These are phyloP conservation scores for Drosophila truncata DNA, from an alignment of 1,140 invertebrate genomes.

Conservation along the genomic window DNA sequence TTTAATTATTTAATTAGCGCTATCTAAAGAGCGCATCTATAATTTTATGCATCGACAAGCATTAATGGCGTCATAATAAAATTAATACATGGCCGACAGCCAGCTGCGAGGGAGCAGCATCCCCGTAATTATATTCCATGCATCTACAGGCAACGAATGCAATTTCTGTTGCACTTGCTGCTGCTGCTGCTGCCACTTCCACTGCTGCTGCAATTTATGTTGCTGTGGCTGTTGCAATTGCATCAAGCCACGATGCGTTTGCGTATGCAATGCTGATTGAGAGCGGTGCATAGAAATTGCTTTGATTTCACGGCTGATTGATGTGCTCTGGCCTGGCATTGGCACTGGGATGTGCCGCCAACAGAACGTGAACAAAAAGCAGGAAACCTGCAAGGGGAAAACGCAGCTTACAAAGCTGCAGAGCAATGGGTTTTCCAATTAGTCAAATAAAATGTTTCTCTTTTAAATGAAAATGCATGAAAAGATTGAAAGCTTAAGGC, in stretches of 20 bases:
- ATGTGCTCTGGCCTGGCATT: slow-evolving; percentile 17
- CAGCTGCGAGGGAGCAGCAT: slow-evolving; percentile 36
- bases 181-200: neutral
- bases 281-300: slow-evolving; percentile 46
- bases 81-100: slow-evolving; percentile 70
- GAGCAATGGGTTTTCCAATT: slow-evolving; percentile 10
- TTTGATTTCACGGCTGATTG: slow-evolving; percentile 52
- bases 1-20: slow-evolving; percentile 83
- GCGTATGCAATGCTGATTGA: slow-evolving; percentile 36
- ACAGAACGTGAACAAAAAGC: neutral
- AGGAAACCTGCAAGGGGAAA: neutral
- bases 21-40: slow-evolving; percentile 79
- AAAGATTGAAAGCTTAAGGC: neutral
- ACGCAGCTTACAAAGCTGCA: slow-evolving; percentile 8
- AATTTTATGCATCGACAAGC: slow-evolving; percentile 79
- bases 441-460: slow-evolving; percentile 2
- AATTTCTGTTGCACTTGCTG: slow-evolving; percentile 6
- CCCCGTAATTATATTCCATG: slow-evolving; percentile 60
- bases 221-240: slow-evolving; percentile 16
- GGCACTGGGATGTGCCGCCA: slow-evolving; percentile 8
- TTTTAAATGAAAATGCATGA: too few species aligned
- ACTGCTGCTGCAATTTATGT: slow-evolving; percentile 13
- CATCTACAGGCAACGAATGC: slow-evolving; percentile 3
- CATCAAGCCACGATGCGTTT: slow-evolving; percentile 33
- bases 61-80: slow-evolving; percentile 74